Evolutionary conservation across 2,113 vertebrate genomes (phyloP), one percentile per base, ranked within the genome.

Genomic region (Diphyllodes magnificus): DNA sequence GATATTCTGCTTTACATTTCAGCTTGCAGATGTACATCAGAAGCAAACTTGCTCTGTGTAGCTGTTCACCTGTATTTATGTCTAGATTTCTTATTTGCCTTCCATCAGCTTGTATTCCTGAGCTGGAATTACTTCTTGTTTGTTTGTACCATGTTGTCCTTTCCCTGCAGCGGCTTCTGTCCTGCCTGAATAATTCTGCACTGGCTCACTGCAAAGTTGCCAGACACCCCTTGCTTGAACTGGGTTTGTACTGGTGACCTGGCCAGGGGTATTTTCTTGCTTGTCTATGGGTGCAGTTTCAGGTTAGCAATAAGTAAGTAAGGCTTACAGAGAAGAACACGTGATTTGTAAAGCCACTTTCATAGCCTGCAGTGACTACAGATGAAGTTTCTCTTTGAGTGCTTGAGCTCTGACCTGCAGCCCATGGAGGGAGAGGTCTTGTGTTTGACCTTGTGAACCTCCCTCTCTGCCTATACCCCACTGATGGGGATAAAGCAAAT

Each of bases 51-150:
- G 35, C 42, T 82, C n/a, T 90, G 17, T 51, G 42, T 31, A 49
- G 69, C 57, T 71, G 40, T 77, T 91, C 61, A 85, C 39, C 35
- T 73, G 17, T 54, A 75, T 57, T 85, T 63, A 28, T 63, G 50
- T 59, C 71, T 79, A 56, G 14, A 28, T 88, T 83, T 92, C 39
- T 65, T 78, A 82, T 37, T 95, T 90, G 64, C 15, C 47, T 96
- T 94, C 86, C 50, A 59, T 87, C 57, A 65, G n/a, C 33, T 85
- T 73, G 15, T 73, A 44, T 42, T 82, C 44, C 13, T 35, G 17
- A 63, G 11, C 8, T 86, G 60, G 50, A 92, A 76, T 79, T 72
- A 21, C 42, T 88, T 47, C 31, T 72, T 61, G 13, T 49, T 72
- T 71, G 4, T 80, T 91, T 83, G 57, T 75, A 81, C 12, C 51